These are phyloP conservation scores for Oscheius sp. DNA, from an alignment of 1,140 invertebrate species.

Conservation along the genomic window DNA sequence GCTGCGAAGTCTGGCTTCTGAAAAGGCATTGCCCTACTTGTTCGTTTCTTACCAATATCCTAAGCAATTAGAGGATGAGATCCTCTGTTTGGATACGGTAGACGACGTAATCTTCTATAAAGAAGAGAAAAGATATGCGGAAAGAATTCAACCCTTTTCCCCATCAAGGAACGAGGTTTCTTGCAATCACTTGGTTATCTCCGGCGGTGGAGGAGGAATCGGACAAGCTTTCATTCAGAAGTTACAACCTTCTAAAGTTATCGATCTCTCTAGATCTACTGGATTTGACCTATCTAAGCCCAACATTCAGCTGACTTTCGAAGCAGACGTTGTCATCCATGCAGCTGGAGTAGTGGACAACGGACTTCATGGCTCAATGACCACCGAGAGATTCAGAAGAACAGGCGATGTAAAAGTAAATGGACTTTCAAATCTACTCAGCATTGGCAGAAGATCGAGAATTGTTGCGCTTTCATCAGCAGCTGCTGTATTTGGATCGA, in stretches of 20 bases:
- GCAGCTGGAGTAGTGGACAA: constrained; percentile 31
- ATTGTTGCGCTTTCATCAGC: constrained; percentile 29
- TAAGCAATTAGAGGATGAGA: constrained; percentile 19
- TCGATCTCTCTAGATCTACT: neutral
- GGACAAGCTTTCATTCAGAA: constrained; percentile 11
- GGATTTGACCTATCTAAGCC: neutral
- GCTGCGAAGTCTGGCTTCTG: constrained; percentile 9
- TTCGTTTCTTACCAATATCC: constrained; percentile 10
- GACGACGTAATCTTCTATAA: constrained; percentile 25
- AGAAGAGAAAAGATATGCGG: constrained; percentile 17
- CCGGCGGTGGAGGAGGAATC: constrained; percentile 38
- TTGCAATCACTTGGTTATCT: constrained; percentile 2
- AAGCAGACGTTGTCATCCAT: constrained; percentile 26
- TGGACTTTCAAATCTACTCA: constrained; percentile 15
- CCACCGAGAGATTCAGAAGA: neutral
- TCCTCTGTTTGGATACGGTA: constrained; percentile 1
- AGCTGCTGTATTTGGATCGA: constrained; percentile 31
- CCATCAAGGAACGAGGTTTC: neutral
- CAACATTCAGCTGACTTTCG: neutral
- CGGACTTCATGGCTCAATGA: neutral
- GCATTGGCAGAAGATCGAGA: neutral
- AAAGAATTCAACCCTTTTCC: constrained; percentile 2
- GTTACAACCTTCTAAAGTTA: constrained; percentile 2
- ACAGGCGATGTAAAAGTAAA: constrained; percentile 16
- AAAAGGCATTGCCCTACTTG: constrained; percentile 2